phyloP scores from a whole-genome alignment of 2,113 vertebrate species.

The Calidris pygmaea region DNA sequence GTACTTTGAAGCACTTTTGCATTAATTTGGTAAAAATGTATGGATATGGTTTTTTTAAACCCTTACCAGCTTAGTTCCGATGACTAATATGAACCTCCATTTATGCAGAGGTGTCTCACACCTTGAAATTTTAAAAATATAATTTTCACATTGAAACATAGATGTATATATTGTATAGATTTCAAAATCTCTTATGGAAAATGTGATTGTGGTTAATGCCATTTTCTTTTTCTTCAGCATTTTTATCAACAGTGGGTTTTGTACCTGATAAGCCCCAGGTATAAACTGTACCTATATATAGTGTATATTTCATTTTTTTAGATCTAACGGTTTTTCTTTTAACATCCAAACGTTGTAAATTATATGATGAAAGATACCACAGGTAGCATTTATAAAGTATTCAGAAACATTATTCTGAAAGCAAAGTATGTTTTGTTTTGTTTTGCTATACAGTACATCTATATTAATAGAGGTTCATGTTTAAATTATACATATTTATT shows the following conservation, averaged over 20 bases:
- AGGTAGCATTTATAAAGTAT: constrained; percentile 87
- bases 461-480: constrained; percentile 84
- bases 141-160: constrained; percentile 86
- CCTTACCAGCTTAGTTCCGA: constrained; percentile 74
- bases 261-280: constrained; percentile 74
- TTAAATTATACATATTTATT: constrained; percentile 90
- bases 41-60: constrained; percentile 68
- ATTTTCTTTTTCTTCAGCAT: constrained; percentile 72
- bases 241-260: constrained; percentile 74
- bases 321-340: constrained; percentile 71
- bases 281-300: constrained; percentile 78
- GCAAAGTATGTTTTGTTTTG: constrained; percentile 82
- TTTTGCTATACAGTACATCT: constrained; percentile 84
- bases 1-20: constrained; percentile 95
- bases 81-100: constrained; percentile 75
- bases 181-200: constrained; percentile 80
- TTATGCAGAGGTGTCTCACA: constrained; percentile 78
- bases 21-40: constrained; percentile 81
- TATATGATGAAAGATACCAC: constrained; percentile 82
- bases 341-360: constrained; percentile 81
- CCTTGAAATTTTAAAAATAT: constrained; percentile 81
- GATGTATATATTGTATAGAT: constrained; percentile 87
- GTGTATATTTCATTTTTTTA: constrained; percentile 79
- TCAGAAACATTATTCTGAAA: constrained; percentile 84
- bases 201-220: constrained; percentile 79